A percentile compares a stretch with the other conserved stretches of the same genome.
phyloP scores from a whole-genome alignment of 2,797 vertebrate genomes.

The Falco berigora region DNA sequence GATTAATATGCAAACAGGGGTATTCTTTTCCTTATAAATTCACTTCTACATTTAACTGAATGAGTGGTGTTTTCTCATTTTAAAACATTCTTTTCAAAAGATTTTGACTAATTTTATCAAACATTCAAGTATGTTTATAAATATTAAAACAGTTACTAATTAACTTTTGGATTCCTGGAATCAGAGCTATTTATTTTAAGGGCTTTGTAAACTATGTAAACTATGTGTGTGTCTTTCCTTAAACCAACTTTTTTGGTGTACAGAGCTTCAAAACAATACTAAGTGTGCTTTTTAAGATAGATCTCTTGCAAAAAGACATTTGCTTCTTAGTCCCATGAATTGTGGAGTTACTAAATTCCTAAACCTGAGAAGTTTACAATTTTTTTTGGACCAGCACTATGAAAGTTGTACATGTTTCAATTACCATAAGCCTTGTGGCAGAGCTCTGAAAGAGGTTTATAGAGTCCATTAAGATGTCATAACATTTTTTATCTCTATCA shows the following conservation, averaged over 20 bases:
- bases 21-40: not conserved
- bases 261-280: not conserved
- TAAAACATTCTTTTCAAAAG: not conserved
- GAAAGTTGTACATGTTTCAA: not conserved
- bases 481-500: not conserved
- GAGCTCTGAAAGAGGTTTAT: not conserved
- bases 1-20: not conserved
- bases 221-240: not conserved
- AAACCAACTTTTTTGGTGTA: not conserved
- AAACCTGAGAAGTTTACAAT: not conserved
- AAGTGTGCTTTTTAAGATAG: not conserved
- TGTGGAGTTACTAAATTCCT: not conserved
- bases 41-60: not conserved
- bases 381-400: not conserved
- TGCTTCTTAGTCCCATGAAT: not conserved
- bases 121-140: not conserved
- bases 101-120: not conserved
- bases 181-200: conserved; percentile 6
- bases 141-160: not conserved
- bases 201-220: not conserved
- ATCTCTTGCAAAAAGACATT: not conserved
- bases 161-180: not conserved
- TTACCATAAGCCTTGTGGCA: not conserved
- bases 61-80: not conserved
- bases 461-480: not conserved